These are phyloP conservation scores for Oncopodura yosiiana DNA, from an alignment of 1,140 invertebrate species.

Conservation along the genomic window DNA sequence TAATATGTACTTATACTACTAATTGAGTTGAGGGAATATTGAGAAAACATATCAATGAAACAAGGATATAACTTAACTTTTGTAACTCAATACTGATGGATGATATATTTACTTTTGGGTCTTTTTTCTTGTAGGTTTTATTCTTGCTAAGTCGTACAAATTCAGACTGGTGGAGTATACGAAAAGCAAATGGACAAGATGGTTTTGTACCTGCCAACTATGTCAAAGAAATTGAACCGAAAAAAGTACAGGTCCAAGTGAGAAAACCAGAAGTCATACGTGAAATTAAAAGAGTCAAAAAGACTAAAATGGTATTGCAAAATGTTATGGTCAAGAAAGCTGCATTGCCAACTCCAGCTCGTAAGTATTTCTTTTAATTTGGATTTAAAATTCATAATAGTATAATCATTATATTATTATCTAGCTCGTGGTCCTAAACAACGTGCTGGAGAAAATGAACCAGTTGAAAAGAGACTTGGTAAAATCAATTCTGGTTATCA, in stretches of 20 bases:
- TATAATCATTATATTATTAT: constrained; percentile 6
- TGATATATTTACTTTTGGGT: too few relatives aligned
- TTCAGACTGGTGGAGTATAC: constrained; percentile 95
- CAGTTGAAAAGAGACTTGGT: constrained; percentile 69
- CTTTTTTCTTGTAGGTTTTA: constrained; percentile 53
- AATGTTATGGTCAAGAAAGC: constrained; percentile 55
- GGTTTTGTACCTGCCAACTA: constrained; percentile 98
- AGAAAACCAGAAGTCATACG: constrained; percentile 71
- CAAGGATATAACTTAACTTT: too few relatives aligned
- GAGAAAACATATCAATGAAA: too few relatives aligned
- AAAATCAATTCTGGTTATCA: constrained; percentile 69
- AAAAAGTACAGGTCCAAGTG: constrained; percentile 68
- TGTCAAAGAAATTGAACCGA: constrained; percentile 82
- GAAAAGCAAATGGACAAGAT: constrained; percentile 79
- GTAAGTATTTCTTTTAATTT: constrained; percentile 25
- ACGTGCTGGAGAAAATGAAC: constrained; percentile 53
- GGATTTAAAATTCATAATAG: not conserved
- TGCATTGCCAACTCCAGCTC: constrained; percentile 37
- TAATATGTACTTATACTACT: too few relatives aligned
- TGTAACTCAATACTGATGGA: too few relatives aligned
- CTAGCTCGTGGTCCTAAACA: constrained; percentile 37
- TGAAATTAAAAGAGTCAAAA: constrained; percentile 73
- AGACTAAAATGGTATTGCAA: constrained; percentile 76
- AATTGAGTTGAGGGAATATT: too few relatives aligned
- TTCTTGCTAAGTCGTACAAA: constrained; percentile 90